A percentile compares a stretch with the other conserved stretches of the same genome.
phyloP scores from a whole-genome alignment of 2,888 invertebrate species.

The Nomada lathburiana region DNA sequence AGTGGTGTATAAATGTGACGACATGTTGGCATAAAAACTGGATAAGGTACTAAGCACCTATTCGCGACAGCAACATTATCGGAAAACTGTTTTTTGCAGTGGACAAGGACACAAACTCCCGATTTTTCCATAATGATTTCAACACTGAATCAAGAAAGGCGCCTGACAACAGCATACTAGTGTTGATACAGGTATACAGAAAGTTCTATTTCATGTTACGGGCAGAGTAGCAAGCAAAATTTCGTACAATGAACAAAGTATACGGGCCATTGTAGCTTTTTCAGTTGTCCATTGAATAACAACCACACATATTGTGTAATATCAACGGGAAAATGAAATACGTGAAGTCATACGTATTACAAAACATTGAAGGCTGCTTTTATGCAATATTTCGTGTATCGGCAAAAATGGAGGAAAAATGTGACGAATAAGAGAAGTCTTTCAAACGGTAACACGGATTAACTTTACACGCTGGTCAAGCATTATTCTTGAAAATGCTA shows the following conservation, averaged over 20 bases:
- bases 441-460: neutral
- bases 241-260: neutral
- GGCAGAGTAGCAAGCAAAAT: neutral
- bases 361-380: conserved; percentile 2
- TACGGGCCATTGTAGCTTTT: neutral
- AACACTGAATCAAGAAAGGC: neutral
- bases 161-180: conserved; percentile 6
- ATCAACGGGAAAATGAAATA: conserved; percentile 8
- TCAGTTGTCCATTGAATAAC: neutral
- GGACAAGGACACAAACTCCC: neutral
- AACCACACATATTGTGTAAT: neutral
- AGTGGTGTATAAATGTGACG: neutral
- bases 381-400: conserved; percentile 12
- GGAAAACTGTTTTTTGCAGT: neutral
- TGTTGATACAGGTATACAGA: neutral
- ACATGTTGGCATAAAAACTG: conserved; percentile 6
- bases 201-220: neutral
- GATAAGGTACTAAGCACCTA: neutral
- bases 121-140: conserved; percentile 12
- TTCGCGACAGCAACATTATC: neutral
- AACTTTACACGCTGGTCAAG: neutral
- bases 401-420: neutral
- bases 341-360: neutral
- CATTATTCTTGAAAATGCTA: conserved; percentile 10
- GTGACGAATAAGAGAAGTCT: neutral